Conservation (phyloP, 2,113 vertebrate genomes). For the Nicator chloris region DNA sequence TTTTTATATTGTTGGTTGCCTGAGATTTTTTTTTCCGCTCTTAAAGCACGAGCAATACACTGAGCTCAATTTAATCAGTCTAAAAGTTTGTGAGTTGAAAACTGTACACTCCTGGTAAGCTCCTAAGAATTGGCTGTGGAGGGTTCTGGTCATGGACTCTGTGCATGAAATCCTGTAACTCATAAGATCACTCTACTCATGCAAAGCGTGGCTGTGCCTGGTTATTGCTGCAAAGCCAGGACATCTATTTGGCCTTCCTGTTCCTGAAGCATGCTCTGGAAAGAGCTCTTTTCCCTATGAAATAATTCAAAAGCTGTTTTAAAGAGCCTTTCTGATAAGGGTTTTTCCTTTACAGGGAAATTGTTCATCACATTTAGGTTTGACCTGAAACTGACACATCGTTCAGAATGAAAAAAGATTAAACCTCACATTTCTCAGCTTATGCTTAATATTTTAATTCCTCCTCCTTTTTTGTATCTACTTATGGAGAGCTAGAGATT, state of each 20-base stretch:
- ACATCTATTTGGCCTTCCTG: not conserved
- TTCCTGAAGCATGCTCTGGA: not conserved
- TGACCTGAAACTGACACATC: not conserved
- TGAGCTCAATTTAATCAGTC: not conserved
- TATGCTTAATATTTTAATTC: not conserved
- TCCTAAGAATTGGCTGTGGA: not conserved
- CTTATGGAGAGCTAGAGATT: not conserved
- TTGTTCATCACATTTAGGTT: not conserved
- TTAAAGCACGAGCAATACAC: too few relatives aligned
- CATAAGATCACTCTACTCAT: not conserved
- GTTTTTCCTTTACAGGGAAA: not conserved
- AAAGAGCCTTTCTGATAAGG: not conserved
- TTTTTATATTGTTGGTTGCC: not conserved
- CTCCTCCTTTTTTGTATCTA: not conserved
- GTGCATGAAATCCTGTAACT: not conserved
- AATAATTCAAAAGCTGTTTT: not conserved
- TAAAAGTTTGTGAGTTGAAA: not conserved
- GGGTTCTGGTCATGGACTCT: not conserved
- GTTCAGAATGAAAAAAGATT: not conserved
- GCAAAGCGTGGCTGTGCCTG: not conserved
- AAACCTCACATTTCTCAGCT: not conserved
- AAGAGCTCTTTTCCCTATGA: not conserved
- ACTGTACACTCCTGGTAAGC: not conserved
- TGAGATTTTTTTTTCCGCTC: too few relatives aligned
- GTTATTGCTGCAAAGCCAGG: not conserved